phyloP scores from a whole-genome alignment of 2,888 invertebrate genomes.

The Atethmia centrago region DNA sequence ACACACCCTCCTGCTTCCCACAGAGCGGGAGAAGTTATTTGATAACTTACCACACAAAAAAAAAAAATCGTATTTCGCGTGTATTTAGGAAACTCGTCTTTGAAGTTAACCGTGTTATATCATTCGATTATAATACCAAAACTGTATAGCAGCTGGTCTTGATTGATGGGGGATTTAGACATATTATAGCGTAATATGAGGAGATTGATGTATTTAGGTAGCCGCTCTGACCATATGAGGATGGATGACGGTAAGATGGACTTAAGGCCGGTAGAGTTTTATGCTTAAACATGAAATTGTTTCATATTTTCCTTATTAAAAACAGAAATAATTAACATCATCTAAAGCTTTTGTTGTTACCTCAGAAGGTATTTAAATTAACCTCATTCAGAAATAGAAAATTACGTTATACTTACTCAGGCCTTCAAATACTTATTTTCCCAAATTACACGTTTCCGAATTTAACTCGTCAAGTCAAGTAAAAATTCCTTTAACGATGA shows the following conservation, averaged over 20 bases:
- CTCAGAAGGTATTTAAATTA: not conserved
- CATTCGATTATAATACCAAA: conserved; percentile 55
- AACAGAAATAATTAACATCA: not conserved
- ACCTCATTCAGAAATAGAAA: not conserved
- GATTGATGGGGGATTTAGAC: conserved; percentile 79
- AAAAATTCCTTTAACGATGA: conserved; percentile 38
- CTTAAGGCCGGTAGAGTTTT: conserved; percentile 20
- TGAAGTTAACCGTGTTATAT: conserved; percentile 49
- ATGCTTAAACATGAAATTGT: not conserved
- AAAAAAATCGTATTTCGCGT: not conserved
- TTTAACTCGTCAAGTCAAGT: conserved; percentile 35
- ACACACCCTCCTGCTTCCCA: too few relatives aligned
- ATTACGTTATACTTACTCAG: conserved; percentile 10
- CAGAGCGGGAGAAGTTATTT: too few relatives aligned
- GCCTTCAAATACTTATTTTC: conserved; percentile 14
- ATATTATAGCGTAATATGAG: conserved; percentile 74
- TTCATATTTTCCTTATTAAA: not conserved
- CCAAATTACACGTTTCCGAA: conserved; percentile 31
- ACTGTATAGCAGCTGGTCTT: conserved; percentile 78
- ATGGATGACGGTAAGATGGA: conserved; percentile 56
- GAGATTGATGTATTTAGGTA: conserved; percentile 75
- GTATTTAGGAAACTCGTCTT: conserved; percentile 29
- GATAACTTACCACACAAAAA: too few relatives aligned
- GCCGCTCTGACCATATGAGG: conserved; percentile 64
- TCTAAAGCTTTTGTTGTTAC: not conserved